These are phyloP conservation scores for Kryptopterus vitreolus DNA, from an alignment of 2,797 vertebrate genomes.

Conservation along the genomic window DNA sequence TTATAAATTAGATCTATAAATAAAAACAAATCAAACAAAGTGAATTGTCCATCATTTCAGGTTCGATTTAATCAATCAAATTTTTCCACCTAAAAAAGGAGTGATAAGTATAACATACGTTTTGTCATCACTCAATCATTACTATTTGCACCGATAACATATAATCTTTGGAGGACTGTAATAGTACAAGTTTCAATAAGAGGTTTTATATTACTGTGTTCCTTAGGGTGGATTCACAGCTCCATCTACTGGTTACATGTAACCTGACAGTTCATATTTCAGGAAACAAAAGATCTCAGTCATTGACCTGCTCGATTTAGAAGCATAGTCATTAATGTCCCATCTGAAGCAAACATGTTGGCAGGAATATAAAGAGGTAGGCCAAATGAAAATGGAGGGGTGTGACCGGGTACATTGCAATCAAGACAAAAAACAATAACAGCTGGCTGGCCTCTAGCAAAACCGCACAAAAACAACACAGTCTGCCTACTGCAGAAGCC, in stretches of 20 bases:
- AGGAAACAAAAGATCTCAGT: constrained; percentile 8
- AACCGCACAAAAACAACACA: constrained; percentile 52
- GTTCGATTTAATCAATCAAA: not conserved
- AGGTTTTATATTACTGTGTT: not conserved
- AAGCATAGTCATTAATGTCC: constrained; percentile 29
- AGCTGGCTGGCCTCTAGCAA: constrained; percentile 62
- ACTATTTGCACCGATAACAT: not conserved
- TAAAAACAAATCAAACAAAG: no score
- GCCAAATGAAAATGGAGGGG: constrained; percentile 32
- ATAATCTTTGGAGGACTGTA: not conserved
- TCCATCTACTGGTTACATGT: constrained; percentile 26
- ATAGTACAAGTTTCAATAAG: not conserved
- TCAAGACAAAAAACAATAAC: constrained; percentile 59
- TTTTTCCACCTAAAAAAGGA: not conserved
- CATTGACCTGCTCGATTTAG: constrained; percentile 16
- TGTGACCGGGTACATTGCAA: constrained; percentile 34
- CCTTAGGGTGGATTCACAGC: constrained; percentile 24
- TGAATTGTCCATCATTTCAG: not conserved
- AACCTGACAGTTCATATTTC: not conserved
- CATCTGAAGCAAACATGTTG: constrained; percentile 28
- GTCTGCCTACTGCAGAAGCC: constrained; percentile 41
- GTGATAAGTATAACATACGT: not conserved
- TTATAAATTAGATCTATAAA: no score
- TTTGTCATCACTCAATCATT: not conserved
- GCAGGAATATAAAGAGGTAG: constrained; percentile 36